These are phyloP conservation scores for Hydrophis major DNA, from an alignment of 2,797 vertebrate species.

Conservation along the genomic window DNA sequence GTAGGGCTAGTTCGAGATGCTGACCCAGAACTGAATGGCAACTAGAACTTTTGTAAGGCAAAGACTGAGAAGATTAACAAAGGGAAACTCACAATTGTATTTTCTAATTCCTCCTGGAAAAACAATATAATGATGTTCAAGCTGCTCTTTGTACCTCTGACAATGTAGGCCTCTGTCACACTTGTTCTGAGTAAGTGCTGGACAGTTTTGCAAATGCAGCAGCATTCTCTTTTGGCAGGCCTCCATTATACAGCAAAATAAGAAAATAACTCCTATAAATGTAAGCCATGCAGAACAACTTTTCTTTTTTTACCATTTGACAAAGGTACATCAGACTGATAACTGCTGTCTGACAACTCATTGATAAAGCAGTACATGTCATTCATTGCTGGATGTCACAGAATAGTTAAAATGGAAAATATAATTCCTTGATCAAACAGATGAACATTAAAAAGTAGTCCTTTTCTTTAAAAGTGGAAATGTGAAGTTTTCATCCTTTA, in stretches of 20 bases:
- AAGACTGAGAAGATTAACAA: not conserved
- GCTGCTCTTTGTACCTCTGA: not conserved
- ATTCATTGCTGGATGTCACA: not conserved
- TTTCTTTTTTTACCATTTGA: constrained; percentile 37
- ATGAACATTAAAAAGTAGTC: not conserved
- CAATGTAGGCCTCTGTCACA: not conserved
- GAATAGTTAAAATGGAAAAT: not conserved
- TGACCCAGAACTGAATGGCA: not conserved
- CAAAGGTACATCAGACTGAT: constrained; percentile 12
- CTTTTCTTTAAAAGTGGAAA: not conserved
- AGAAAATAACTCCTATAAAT: not conserved
- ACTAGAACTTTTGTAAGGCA: not conserved
- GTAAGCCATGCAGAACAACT: not conserved
- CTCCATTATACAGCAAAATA: constrained; percentile 38
- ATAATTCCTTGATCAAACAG: not conserved
- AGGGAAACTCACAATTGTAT: not conserved
- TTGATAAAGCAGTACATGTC: not conserved
- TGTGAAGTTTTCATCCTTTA: not conserved
- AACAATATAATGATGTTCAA: not conserved
- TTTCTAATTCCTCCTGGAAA: not conserved
- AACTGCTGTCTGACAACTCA: constrained; percentile 20
- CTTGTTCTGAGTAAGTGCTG: constrained; percentile 9
- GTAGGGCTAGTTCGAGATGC: not conserved
- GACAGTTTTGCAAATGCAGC: constrained; percentile 6
- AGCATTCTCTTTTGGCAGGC: not conserved